phyloP scores from a whole-genome alignment of 2,797 vertebrate species.

The Austrolebias charrua region DNA sequence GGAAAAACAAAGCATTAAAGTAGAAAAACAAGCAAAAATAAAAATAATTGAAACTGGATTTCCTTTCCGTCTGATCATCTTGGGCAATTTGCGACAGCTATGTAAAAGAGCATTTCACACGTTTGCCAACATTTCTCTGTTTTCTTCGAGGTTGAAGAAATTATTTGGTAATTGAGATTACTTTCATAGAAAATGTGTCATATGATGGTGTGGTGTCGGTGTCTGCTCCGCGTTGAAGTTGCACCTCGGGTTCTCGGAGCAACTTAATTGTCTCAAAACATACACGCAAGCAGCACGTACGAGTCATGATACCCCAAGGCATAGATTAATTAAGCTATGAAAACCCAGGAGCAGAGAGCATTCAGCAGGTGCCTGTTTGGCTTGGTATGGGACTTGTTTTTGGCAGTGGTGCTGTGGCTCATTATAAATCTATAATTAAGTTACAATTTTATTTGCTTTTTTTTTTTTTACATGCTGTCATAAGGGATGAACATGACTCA shows the following conservation, averaged over 20 bases:
- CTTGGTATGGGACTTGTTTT: conserved; percentile 79
- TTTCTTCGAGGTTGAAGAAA: conserved; percentile 26
- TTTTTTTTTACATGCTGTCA: conserved; percentile 59
- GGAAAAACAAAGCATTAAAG: not conserved
- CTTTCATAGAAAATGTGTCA: conserved; percentile 55
- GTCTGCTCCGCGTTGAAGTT: conserved; percentile 69
- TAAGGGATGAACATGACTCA: conserved; percentile 59
- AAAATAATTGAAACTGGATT: not conserved
- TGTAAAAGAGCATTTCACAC: conserved; percentile 22
- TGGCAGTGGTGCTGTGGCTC: conserved; percentile 75
- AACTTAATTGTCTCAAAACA: conserved; percentile 82
- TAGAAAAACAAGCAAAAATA: conserved; percentile 3
- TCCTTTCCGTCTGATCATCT: conserved; percentile 8
- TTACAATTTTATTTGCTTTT: conserved; percentile 77
- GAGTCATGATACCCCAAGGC: conserved; percentile 83
- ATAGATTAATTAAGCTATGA: conserved; percentile 84
- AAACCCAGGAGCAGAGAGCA: conserved; percentile 79
- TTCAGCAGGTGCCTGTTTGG: conserved; percentile 82
- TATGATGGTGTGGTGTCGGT: conserved; percentile 40
- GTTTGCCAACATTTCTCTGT: conserved; percentile 26
- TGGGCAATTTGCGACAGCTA: conserved; percentile 7
- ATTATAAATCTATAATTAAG: conserved; percentile 82
- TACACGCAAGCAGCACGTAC: conserved; percentile 69
- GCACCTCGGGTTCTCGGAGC: conserved; percentile 77
- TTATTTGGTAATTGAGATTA: conserved; percentile 43